Percentiles rank a stretch among this genome's conserved stretches.
phyloP scores from a whole-genome alignment of 2,797 vertebrate species.

The Peromyscus nudipes region DNA sequence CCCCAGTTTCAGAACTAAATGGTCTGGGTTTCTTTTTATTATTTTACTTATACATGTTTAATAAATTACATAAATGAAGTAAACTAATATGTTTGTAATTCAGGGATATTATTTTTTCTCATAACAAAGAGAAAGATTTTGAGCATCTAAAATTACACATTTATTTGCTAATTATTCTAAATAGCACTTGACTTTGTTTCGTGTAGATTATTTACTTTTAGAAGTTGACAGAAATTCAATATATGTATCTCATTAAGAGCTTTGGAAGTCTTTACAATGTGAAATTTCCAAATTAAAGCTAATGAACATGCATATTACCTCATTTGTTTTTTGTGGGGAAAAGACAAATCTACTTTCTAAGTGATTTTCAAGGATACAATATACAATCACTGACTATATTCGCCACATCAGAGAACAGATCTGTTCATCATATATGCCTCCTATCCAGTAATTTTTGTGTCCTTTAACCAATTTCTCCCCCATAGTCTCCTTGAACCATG shows the following conservation, averaged over 20 bases:
- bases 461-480: too few relatives aligned
- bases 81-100: neutral
- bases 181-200: neutral
- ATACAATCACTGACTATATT: neutral
- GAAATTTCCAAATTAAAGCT: neutral
- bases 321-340: neutral
- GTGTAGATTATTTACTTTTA: neutral
- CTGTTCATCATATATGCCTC: neutral
- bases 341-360: neutral
- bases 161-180: neutral
- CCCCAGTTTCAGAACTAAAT: neutral
- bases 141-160: neutral
- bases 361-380: neutral
- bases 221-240: neutral
- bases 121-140: neutral
- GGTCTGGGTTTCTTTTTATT: neutral
- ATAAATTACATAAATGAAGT: neutral
- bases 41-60: neutral
- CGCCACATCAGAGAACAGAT: neutral
- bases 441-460: neutral
- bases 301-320: too few relatives aligned
- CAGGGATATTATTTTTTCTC: neutral
- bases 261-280: neutral
- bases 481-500: neutral
- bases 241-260: neutral